Evolutionary conservation across 2,797 vertebrate species (phyloP).

Genomic region (Delichon dasypus): DNA sequence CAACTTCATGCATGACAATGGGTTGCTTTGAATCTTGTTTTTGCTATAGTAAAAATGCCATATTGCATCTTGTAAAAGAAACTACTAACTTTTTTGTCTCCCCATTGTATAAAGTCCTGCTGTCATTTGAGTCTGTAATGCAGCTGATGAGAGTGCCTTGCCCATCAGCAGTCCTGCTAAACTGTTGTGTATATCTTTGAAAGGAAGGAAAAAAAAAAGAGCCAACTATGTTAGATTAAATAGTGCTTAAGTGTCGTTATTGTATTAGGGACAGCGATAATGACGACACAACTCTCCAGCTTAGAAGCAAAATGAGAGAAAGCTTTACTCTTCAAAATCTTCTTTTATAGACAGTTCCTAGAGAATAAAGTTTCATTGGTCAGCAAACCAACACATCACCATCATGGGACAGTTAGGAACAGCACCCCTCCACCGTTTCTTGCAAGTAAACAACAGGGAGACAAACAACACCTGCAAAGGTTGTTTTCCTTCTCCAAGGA

Average conservation of each 20-base stretch:
- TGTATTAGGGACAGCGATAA: too few relatives aligned
- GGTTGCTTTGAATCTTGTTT: background rate
- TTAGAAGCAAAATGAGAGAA: too few relatives aligned
- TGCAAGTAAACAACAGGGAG: too few relatives aligned
- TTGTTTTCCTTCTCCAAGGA: too few relatives aligned
- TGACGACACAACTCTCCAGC: too few relatives aligned
- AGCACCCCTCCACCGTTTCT: too few relatives aligned
- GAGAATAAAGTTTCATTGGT: too few relatives aligned
- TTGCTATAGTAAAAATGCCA: background rate
- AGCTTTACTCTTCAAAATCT: too few relatives aligned
- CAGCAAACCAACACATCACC: too few relatives aligned
- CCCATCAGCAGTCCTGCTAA: background rate
- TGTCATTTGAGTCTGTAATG: background rate
- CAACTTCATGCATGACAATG: background rate
- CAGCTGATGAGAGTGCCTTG: background rate
- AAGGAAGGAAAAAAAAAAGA: background rate
- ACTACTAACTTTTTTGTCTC: background rate
- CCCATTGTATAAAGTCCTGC: background rate
- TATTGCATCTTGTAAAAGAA: background rate
- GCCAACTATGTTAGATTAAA: background rate
- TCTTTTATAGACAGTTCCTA: too few relatives aligned
- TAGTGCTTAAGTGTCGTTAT: background rate
- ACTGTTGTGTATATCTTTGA: background rate
- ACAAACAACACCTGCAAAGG: too few relatives aligned
- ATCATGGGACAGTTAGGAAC: too few relatives aligned